These are phyloP conservation scores for Lophochroa leadbeateri DNA, from an alignment of 2,113 vertebrate species.

Conservation along the genomic window DNA sequence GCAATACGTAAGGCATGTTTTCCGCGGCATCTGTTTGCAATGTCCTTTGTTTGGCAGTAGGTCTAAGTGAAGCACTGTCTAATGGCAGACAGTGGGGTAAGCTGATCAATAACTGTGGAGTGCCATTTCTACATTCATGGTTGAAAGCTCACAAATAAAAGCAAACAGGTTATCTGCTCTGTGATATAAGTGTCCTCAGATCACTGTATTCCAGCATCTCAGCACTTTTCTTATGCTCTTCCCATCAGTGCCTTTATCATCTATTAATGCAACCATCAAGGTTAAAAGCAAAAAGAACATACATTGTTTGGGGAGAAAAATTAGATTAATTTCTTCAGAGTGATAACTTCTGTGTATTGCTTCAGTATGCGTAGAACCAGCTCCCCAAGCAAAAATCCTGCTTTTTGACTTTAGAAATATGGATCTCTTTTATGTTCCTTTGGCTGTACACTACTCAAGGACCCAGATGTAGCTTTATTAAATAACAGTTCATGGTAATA, in stretches of 20 bases:
- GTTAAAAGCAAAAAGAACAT: constrained; percentile 45
- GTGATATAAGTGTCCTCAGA: constrained; percentile 27
- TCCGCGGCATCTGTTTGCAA: constrained; percentile 38
- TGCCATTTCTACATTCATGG: constrained; percentile 56
- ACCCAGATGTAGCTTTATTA: constrained; percentile 31
- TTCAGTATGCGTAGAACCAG: neutral
- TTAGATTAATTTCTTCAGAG: constrained; percentile 38
- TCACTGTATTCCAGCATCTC: constrained; percentile 36
- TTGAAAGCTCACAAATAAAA: constrained; percentile 61
- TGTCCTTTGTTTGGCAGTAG: constrained; percentile 49
- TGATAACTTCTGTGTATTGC: constrained; percentile 11
- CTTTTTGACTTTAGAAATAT: constrained; percentile 14
- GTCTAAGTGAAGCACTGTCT: constrained; percentile 31
- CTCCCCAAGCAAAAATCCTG: neutral
- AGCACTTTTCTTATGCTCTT: constrained; percentile 40
- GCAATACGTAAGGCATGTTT: constrained; percentile 43
- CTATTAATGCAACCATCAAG: constrained; percentile 29
- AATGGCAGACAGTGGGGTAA: constrained; percentile 34
- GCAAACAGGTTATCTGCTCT: constrained; percentile 61
- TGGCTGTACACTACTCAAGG: constrained; percentile 39
- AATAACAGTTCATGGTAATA: constrained; percentile 32
- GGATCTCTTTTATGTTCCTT: constrained; percentile 16
- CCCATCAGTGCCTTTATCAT: constrained; percentile 19
- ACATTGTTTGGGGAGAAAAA: constrained; percentile 36
- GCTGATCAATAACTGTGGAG: constrained; percentile 34